Conservation (phyloP, 2,113 vertebrate genomes). For the Azemiops feae region DNA sequence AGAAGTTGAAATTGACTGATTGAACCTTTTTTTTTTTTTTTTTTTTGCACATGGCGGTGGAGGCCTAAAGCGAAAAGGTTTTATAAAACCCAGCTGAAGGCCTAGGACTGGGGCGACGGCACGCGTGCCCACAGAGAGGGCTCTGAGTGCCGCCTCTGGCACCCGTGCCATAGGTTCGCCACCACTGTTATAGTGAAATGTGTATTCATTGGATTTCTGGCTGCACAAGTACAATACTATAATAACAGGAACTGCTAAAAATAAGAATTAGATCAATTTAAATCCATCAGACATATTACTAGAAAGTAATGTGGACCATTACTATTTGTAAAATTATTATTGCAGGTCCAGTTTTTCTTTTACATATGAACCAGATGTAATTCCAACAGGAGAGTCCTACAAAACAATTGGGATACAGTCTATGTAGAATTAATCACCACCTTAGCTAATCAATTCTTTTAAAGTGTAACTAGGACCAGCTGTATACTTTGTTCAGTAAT, state of each 20-base stretch:
- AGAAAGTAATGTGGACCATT: not conserved
- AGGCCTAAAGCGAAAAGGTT: too few species aligned
- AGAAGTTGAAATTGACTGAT: too few species aligned
- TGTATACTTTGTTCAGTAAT: not conserved
- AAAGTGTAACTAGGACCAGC: not conserved
- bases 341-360: not conserved
- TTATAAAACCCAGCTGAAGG: too few species aligned
- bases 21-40: too few species aligned
- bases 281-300: not conserved
- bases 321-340: not conserved
- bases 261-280: not conserved
- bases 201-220: not conserved
- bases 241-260: not conserved
- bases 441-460: not conserved
- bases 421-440: not conserved
- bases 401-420: not conserved
- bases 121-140: too few species aligned
- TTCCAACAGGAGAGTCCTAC: not conserved
- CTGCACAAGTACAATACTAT: not conserved
- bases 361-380: not conserved
- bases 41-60: too few species aligned
- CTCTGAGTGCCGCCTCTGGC: too few species aligned
- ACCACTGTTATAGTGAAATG: not conserved
- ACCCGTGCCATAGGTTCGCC: too few species aligned
- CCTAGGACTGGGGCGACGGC: too few species aligned